Evolutionary conservation across 2,888 invertebrate genomes (phyloP).

Genomic region (Neoascia interrupta): DNA sequence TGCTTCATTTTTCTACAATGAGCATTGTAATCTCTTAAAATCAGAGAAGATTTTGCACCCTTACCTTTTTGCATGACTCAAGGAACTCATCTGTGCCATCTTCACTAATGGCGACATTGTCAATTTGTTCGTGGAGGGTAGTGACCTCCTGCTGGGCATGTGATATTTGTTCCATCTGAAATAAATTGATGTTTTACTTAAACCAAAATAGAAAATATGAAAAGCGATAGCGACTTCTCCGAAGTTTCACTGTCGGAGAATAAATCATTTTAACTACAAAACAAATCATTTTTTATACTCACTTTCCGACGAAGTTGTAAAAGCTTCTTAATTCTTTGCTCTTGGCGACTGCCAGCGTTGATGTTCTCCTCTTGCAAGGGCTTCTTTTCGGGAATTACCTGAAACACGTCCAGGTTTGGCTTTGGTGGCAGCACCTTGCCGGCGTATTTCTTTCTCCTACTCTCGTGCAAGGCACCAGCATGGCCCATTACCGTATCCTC

Average conservation of each 20-base stretch:
- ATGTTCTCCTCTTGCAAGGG: too few relatives aligned
- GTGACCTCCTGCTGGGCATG: neutral
- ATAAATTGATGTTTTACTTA: neutral
- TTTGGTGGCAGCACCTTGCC: slow-evolving; percentile 58
- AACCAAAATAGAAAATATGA: neutral
- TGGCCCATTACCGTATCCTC: slow-evolving; percentile 66
- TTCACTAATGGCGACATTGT: slow-evolving; percentile 2
- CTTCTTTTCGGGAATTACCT: slow-evolving; percentile 42
- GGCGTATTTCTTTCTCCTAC: slow-evolving; percentile 58
- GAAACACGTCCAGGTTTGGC: slow-evolving; percentile 60
- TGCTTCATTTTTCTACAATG: too few relatives aligned
- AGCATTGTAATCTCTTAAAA: too few relatives aligned
- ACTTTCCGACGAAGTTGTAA: too few relatives aligned
- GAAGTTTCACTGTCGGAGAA: too few relatives aligned
- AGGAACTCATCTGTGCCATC: slow-evolving; percentile 42
- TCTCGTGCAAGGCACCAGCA: slow-evolving; percentile 68
- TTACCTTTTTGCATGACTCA: slow-evolving; percentile 43
- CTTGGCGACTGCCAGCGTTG: slow-evolving; percentile 10
- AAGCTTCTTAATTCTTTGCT: slow-evolving; percentile 10
- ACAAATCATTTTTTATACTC: too few relatives aligned
- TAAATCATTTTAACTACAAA: too few relatives aligned
- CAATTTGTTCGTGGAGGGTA: neutral
- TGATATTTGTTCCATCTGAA: neutral
- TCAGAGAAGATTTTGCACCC: too few relatives aligned
- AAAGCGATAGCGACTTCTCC: too few relatives aligned